Base-by-base conservation (phyloP, 2,113 vertebrate species). In the Amia ocellicauda region DNA sequence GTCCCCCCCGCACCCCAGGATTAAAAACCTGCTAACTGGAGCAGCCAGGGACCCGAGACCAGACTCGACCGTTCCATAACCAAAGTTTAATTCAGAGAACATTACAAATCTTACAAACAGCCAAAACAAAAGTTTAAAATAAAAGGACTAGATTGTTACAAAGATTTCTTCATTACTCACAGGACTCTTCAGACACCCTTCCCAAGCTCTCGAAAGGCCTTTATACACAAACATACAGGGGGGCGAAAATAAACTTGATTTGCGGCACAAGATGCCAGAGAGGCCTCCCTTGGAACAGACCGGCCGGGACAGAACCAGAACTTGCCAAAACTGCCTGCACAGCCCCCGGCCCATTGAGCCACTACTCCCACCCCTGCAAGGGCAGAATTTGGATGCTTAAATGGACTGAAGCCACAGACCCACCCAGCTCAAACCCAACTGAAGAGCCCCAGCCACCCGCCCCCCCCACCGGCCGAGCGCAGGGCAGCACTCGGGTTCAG, bases 101-200 rank as follows among this genome's bases (percentile, higher is more conserved):
- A 73, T 75, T 80, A 80, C 71, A 83, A 77, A 75, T 59, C 40
- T 68, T 80, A 80, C 72, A 77, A 78, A 83, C 43, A 75, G 63
- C 60, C 69, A 64, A 67, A 54, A 68, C 69, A 66, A 70, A 58
- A 29, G 52, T n/a, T n/a, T 62, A 70, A 62, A 31, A 66, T 60
- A 65, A 72, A 65, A 1, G 22, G n/a, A 28, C 45, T 20, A 59
- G 47, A 63, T 60, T 24, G 13, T 27, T 42, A 60, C 26, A 66
- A 50, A 26, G 9, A 28, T 19, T 7, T 14, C 43, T 29, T 66
- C 56, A 56, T 42, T 59, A 63, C 58, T 55, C 20, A 56, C 11
- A 54, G 72, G 68, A 11, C 24, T 29, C 63, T 61, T 51, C 62
- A 60, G 58, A 69, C 42, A 67, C 56, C 67, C 60, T 76, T 56